Evolutionary conservation across 1,140 invertebrate genomes (phyloP).

Genomic region (Aphis gossypii): DNA sequence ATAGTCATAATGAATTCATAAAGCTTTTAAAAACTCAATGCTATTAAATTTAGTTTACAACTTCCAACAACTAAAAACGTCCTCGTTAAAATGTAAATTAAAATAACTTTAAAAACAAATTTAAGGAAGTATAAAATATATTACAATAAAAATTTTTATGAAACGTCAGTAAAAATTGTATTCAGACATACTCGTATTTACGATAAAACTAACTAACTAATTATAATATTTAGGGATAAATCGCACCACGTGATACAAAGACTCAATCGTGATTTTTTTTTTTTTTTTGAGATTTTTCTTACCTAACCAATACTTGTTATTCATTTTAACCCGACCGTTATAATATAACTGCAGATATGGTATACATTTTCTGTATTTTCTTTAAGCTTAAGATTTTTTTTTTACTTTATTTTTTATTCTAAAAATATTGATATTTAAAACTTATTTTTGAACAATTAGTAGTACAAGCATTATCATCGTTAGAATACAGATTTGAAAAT

Average conservation of each 20-base stretch:
- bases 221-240: neutral
- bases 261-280: neutral
- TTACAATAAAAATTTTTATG: neutral
- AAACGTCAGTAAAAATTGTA: neutral
- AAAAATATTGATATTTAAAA: neutral
- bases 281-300: neutral
- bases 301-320: neutral
- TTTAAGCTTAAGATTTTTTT: too few species aligned
- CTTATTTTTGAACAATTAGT: neutral
- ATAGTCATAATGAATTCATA: slow-evolving; percentile 1
- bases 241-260: neutral
- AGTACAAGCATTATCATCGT: neutral
- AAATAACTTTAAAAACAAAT: neutral
- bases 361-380: neutral
- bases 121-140: neutral
- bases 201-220: neutral
- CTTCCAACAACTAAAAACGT: neutral
- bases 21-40: neutral
- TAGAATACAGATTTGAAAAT: neutral
- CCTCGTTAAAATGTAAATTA: neutral
- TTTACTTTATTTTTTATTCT: neutral
- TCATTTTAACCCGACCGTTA: rapidly evolving
- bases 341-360: neutral
- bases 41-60: neutral
- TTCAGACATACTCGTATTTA: too few species aligned